These are phyloP conservation scores for Lophotis ruficrista DNA, from an alignment of 2,113 vertebrate genomes.

Conservation along the genomic window DNA sequence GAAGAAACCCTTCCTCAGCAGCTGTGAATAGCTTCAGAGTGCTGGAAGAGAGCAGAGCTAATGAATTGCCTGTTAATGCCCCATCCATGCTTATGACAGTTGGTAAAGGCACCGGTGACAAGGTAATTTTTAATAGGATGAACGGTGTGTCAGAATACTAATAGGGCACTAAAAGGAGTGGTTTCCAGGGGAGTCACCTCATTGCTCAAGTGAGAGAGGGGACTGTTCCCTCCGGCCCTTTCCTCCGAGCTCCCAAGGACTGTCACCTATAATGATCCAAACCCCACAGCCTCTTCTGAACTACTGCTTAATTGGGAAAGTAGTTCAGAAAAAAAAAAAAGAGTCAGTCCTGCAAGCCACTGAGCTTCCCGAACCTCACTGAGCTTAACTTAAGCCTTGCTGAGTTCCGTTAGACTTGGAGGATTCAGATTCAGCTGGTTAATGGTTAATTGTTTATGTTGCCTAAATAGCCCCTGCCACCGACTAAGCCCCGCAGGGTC, in stretches of 20 bases:
- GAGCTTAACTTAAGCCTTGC: neutral
- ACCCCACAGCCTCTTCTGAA: neutral
- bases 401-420: neutral
- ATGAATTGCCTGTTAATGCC: constrained; percentile 53
- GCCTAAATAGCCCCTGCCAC: neutral
- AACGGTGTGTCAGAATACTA: constrained; percentile 59
- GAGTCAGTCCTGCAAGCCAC: neutral
- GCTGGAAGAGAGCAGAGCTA: neutral
- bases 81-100: constrained; percentile 41
- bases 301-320: constrained; percentile 15
- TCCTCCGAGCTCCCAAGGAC: neutral
- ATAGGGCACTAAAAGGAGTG: constrained; percentile 56
- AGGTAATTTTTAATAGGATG: constrained; percentile 56
- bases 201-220: constrained; percentile 8
- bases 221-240: constrained; percentile 22
- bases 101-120: constrained; percentile 26
- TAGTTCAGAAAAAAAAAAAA: neutral
- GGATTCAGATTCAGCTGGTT: neutral
- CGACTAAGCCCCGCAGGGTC: neutral
- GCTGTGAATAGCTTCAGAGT: neutral
- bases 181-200: constrained; percentile 22
- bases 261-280: constrained; percentile 35
- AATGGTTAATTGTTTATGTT: neutral
- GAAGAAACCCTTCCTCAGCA: neutral
- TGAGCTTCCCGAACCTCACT: neutral